Evolutionary conservation across 2,113 vertebrate genomes (phyloP).

Genomic region (Sinocyclocheilus rhinocerous): DNA sequence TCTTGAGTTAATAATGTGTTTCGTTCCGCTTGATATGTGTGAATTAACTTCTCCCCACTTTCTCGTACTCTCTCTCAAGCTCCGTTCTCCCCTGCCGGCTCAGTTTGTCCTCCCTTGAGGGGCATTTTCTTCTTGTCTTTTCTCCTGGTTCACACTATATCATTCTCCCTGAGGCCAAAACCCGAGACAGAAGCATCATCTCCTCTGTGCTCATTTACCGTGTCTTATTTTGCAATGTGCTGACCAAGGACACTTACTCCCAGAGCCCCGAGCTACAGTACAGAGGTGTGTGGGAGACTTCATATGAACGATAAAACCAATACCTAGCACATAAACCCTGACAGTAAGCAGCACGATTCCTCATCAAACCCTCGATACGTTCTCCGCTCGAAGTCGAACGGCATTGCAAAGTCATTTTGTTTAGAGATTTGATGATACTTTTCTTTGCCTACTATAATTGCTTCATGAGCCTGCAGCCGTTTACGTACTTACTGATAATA

Average conservation of each 20-base stretch:
- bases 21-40: conserved; percentile 11
- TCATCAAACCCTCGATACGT: background rate
- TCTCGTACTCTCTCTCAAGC: conserved; percentile 73
- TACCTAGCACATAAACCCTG: conserved; percentile 34
- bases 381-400: conserved; percentile 14
- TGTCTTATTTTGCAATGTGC: conserved; percentile 46
- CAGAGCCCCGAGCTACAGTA: conserved; percentile 22
- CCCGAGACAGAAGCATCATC: conserved; percentile 47
- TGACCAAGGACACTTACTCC: conserved; percentile 33
- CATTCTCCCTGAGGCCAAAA: conserved; percentile 29
- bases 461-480: conserved; percentile 44
- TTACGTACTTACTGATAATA: conserved; percentile 38
- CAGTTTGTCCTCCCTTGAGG: conserved; percentile 29
- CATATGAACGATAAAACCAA: conserved; percentile 31
- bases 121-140: conserved; percentile 32
- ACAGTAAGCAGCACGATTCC: conserved; percentile 25
- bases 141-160: conserved; percentile 22
- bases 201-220: conserved; percentile 44
- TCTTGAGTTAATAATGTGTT: conserved; percentile 14
- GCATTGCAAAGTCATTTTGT: conserved; percentile 47
- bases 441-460: conserved; percentile 51
- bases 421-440: conserved; percentile 50
- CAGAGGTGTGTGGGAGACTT: conserved; percentile 35
- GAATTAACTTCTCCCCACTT: conserved; percentile 37
- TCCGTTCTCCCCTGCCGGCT: conserved; percentile 90